Conservation (phyloP, 1,140 invertebrate species). For the Brachionus koreanus region DNA sequence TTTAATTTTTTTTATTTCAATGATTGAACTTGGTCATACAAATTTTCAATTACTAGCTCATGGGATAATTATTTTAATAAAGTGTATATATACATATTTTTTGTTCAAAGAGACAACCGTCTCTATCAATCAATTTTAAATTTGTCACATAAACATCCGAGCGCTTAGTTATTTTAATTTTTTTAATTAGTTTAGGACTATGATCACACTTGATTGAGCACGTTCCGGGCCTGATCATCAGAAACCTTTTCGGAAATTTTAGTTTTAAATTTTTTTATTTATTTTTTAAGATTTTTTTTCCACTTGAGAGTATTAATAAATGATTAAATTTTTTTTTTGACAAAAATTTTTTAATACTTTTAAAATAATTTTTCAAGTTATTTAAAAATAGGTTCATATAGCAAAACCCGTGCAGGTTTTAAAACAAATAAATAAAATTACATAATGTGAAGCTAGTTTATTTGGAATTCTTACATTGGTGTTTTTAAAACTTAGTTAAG, state of each 20-base stretch:
- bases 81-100: background rate
- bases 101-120: background rate
- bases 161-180: background rate
- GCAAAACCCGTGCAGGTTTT: too few relatives aligned
- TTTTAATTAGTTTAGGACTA: background rate
- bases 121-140: background rate
- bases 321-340: too few relatives aligned
- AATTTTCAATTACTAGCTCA: background rate
- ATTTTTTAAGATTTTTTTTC: too few relatives aligned
- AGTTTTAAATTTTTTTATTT: background rate
- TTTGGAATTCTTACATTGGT: too few relatives aligned
- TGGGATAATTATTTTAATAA: constrained; percentile 1
- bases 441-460: too few relatives aligned
- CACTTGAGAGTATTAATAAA: too few relatives aligned
- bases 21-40: background rate
- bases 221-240: background rate
- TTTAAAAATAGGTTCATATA: too few relatives aligned
- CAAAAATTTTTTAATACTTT: too few relatives aligned
- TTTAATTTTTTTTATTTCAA: background rate
- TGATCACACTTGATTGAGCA: background rate
- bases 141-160: background rate
- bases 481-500: too few relatives aligned
- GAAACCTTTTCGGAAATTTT: background rate
- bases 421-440: too few relatives aligned
- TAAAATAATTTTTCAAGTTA: too few relatives aligned